Conservation (phyloP, 1,140 invertebrate genomes). For the Zaprionus nigranus region DNA sequence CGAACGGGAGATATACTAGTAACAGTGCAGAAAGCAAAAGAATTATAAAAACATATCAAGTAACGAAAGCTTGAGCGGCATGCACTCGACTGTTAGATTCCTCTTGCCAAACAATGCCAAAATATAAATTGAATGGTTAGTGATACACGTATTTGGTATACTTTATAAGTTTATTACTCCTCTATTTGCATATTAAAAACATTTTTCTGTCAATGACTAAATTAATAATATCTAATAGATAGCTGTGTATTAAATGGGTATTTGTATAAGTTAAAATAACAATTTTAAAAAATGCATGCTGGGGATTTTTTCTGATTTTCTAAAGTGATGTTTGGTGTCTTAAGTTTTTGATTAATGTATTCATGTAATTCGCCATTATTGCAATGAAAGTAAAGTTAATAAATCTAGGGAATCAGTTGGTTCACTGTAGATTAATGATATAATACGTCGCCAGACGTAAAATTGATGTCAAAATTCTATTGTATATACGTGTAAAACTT, state of each 20-base stretch:
- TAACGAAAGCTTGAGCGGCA: not conserved
- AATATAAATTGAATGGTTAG: not conserved
- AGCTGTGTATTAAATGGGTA: not conserved
- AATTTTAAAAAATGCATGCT: not conserved
- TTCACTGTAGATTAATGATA: not conserved
- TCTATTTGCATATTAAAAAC: not conserved
- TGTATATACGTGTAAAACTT: too few species aligned
- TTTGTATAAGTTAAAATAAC: not conserved
- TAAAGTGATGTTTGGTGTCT: not conserved
- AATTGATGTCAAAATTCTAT: not conserved
- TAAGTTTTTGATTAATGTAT: constrained; percentile 39
- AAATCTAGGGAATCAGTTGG: not conserved
- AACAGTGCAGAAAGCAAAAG: constrained; percentile 44
- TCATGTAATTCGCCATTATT: constrained; percentile 5
- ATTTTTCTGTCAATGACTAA: not conserved
- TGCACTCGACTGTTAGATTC: not conserved
- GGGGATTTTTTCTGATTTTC: not conserved
- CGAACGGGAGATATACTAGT: constrained; percentile 13
- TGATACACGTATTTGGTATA: too few species aligned
- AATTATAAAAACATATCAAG: constrained; percentile 1
- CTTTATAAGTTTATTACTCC: not conserved
- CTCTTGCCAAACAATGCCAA: too few species aligned
- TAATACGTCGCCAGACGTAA: not conserved
- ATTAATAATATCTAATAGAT: not conserved
- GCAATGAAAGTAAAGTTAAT: not conserved